Base-by-base conservation (phyloP, 2,113 vertebrate species). In the Tamias sibiricus region DNA sequence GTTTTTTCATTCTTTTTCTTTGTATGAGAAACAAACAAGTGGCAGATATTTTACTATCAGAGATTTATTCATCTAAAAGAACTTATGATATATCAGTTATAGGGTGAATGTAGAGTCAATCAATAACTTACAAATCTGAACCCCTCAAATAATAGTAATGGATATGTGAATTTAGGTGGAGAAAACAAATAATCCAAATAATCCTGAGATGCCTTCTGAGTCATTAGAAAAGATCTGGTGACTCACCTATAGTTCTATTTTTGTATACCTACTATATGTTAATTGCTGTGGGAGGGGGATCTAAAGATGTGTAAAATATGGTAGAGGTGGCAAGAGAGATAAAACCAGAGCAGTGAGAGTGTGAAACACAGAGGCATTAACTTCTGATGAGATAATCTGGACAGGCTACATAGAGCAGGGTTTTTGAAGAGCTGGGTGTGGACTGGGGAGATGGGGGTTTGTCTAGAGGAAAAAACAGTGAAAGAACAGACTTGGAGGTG, bases 161-260 rank as follows among this genome's bases (percentile, higher is more conserved):
- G 16, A 13, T 87, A 24, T 77, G 44, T 42, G 28, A 26, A 37
- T 52, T 68, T 72, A 47, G 24, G 37, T 71, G 40, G 16, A 71
- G 35, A 66, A 88, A 89, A 77, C 7, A 90, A 93, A 85, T 57
- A 81, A 68, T 66, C 14, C 7, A 90, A 93, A 85, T 57, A 81
- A 68, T 66, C 14, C 49, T 66, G 4, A 49, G 44, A 49, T 86
- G 37, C 20, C 30, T 93, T 76, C 24, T 35, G 77, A 85, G 24
- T 76, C 35, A 32, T 68, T 59, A 32, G 19, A 40, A 74, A 74
- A 76, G 26, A 20, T 59, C 7, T 5, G 59, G 8, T 59, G 35
- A 79, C 24, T 87, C 8, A 47, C 22, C 64, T n/a, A 4, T 35
- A 37, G 17, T 66, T 90, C 24, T 93, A 40, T 49, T 52, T 12